Evolutionary conservation across 2,888 invertebrate genomes (phyloP).

Genomic region (Agrochola litura): DNA sequence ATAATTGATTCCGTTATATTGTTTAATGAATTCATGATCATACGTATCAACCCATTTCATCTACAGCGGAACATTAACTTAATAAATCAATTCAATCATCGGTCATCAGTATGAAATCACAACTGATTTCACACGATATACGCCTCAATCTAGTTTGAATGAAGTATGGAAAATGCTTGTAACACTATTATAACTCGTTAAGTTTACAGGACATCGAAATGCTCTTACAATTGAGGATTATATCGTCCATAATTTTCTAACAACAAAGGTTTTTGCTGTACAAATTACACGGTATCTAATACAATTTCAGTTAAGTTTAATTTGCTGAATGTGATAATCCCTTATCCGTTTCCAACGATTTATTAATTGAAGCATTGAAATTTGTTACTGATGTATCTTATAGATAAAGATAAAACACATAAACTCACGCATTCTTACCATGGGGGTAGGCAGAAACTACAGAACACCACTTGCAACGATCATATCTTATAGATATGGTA

Average conservation of each 20-base stretch:
- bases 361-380: no score
- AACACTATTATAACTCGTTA: no score
- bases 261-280: not conserved
- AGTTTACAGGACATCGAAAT: conserved; percentile 6
- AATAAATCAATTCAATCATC: conserved; percentile 9
- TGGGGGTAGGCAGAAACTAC: no score
- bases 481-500: not conserved
- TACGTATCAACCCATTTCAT: not conserved
- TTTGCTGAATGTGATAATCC: not conserved
- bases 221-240: conserved; percentile 2
- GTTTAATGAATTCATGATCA: not conserved
- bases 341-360: not conserved
- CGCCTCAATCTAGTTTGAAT: conserved; percentile 4
- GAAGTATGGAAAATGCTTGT: conserved; percentile 24
- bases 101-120: conserved; percentile 4
- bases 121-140: not conserved
- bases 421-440: no score
- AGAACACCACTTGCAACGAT: no score
- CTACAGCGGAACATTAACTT: not conserved
- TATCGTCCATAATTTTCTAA: not conserved
- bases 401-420: no score
- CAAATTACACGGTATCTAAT: not conserved
- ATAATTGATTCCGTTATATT: not conserved
- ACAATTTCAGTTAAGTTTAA: not conserved
- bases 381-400: not conserved